Evolutionary conservation across 2,888 invertebrate species (phyloP), one percentile per base, ranked within the genome.

Genomic region (Cepaea hortensis): DNA sequence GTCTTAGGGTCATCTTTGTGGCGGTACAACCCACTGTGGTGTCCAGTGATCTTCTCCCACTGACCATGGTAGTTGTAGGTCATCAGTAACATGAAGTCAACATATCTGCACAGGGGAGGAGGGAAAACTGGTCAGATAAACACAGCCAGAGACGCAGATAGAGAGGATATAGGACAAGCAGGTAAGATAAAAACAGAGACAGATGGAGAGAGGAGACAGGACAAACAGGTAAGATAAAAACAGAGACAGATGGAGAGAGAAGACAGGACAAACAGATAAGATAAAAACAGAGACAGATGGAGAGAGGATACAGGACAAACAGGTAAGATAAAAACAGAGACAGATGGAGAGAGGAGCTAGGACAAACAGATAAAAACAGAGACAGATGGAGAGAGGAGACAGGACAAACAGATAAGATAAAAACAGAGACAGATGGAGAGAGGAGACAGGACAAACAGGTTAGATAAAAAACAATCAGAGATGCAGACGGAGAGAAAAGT

Each of bases 21-120:
- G 87, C 89, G 85, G 89, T 90, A 90, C 68, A 92, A 87, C 5
- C 89, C 90, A 68, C 91, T 91, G 88, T 92, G 92, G 83, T 92
- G 92, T 15, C 92, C 92, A 2, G 92, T 92, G 68, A 87, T 86
- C 77, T 90, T 90, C 86, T 92, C 91, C 92, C 92, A 92, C 81
- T 91, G 91, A 11, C 92, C 92, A 85, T 92, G 92, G 85, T 91
- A 92, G 89, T 92, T 92, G 89, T 92, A 92, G 35, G 92, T 90
- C 92, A 92, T 92, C 84, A 92, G 84, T 62, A 92, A 88, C 89
- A 92, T 88, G 85, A 87, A 92, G 86, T 92, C 92, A 73, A 92
- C 88, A 85, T 91, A 90, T 20, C 92, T 92, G 88, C 13, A 61
- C 7, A 48, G 35, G 35, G 35, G 35, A 35, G 35, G 35, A 35